Base-by-base conservation (phyloP, 2,113 vertebrate species). In the Actenoides hombroni region DNA sequence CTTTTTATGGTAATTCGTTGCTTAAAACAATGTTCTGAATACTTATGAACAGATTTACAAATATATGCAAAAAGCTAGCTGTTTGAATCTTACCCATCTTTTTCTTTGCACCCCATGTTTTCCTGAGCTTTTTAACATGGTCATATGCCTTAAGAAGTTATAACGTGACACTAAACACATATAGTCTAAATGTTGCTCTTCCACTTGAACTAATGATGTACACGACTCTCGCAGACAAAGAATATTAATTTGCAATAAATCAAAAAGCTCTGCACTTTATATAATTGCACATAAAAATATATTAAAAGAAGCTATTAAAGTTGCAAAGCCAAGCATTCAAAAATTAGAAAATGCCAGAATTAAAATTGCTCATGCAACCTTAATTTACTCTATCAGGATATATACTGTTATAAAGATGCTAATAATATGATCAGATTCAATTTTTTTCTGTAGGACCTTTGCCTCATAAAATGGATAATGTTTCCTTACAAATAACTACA, bases 191-290 rank as follows among this genome's bases (percentile, higher is more conserved):
- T 67, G 40, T 31, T 74, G 73, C 56, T 91, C 81, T 91, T 96
- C 42, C 23, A 81, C 68, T 91, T 89, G 81, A 95, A 94, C 87
- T 89, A 96, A 96, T 59, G 87, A 71, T 64, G 69, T 89, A 91
- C 77, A 92, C 0, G 10, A 68, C 42, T 84, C 51, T 23, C 70
- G 64, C 65, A 94, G 86, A 88, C 71, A 92, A 91, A 84, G 77
- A 84, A 84, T 82, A 82, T 87, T 92, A 64, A 95, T 96, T 94
- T 81, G 56, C 77, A 94, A 84, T 89, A 95, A 92, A 94, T 96
- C 83, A 94, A 75, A 92, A 70, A 54, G 6, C 35, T 78, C 40
- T 94, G 53, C 42, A 63, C 54, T 91, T 91, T 84, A 61, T 81
- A 70, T 74, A 88, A 89, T 86, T 88, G 64, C 73, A 78, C 60